Base-by-base conservation (phyloP, 2,113 vertebrate species). In the Rhipidura dahli region DNA sequence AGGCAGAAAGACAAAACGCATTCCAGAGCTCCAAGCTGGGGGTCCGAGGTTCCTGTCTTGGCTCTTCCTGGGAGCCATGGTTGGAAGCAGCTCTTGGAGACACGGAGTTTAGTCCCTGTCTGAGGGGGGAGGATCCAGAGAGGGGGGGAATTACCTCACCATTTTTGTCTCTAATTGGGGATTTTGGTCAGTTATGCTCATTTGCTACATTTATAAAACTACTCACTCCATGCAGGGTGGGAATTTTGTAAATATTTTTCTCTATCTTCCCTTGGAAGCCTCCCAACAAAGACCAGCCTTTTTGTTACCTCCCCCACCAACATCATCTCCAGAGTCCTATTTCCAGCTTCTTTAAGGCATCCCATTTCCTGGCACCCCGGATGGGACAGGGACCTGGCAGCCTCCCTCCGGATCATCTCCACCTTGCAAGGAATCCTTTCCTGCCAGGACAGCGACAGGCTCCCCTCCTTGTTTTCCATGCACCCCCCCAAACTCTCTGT, bases 401-500 rank as follows among this genome's bases (percentile, higher is more conserved):
- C 15, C 12, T 73, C 50, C 19, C 10, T 40, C 24, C 9, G 19
- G 18, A 8, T 56, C 23, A 14, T 7, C 10, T 64, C 49, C n/a
- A 24, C 5, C 15, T 30, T 24, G 10, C 15, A n/a, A 3, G 60
- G 50, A 65, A 30, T 65, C 40, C 26, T 57, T 40, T 30, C 50
- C 42, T 49, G 10, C n/a, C 40, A 7, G 61, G 66, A 35, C 50
- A 49, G 24, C 50, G 44, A 26, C 10, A 8, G 42, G 69, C 40
- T 47, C 15, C 12, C 2, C 7, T 1, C 8, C 4, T 37, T 39
- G 27, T 54, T 63, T 54, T 45, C 33, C 59, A n/a, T 23, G 4
- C n/a, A 19, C 7, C 11, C 8, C 13, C 8, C 11, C 15, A 13
- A 59, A 8, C 1, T 2, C 13, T 2, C 1, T 19, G 5, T 61